Percentiles rank a stretch among this genome's conserved stretches.
Conservation (phyloP, 1,140 invertebrate genomes). For the Goniozus legneri region DNA sequence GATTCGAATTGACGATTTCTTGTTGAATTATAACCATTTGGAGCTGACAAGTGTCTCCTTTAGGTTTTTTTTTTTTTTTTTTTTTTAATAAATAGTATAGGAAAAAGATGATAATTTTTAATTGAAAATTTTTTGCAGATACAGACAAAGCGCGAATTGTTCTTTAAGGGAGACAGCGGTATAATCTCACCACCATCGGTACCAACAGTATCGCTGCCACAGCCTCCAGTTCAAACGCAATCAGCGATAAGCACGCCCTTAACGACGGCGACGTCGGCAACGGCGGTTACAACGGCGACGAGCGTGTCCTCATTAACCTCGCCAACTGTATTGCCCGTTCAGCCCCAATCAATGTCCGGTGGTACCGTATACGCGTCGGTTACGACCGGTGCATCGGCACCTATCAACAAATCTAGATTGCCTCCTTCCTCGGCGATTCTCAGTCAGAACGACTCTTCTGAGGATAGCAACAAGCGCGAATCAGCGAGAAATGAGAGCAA, state of each 20-base stretch:
- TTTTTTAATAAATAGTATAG: background rate
- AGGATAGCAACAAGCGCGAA: constrained; percentile 51
- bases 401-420: constrained; percentile 46
- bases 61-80: background rate
- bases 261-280: constrained; percentile 50
- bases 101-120: background rate
- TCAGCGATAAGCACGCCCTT: constrained; percentile 29
- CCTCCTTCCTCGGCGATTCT: constrained; percentile 46
- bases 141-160: constrained; percentile 73
- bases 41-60: background rate
- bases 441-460: constrained; percentile 36
- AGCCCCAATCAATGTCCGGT: background rate
- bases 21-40: no score
- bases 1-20: no score
- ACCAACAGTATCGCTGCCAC: constrained; percentile 51
- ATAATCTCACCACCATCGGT: constrained; percentile 53
- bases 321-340: background rate
- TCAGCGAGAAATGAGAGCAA: constrained; percentile 37
- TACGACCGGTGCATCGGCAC: constrained; percentile 50
- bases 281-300: constrained; percentile 31
- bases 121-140: no score
- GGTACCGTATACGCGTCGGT: constrained; percentile 13
- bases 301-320: constrained; percentile 27
- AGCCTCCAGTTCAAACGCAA: constrained; percentile 53
- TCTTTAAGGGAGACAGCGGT: constrained; percentile 63